Percentiles rank a stretch among this genome's conserved stretches.
phyloP scores from a whole-genome alignment of 2,888 invertebrate species.

The Lasioglossum vierecki region DNA sequence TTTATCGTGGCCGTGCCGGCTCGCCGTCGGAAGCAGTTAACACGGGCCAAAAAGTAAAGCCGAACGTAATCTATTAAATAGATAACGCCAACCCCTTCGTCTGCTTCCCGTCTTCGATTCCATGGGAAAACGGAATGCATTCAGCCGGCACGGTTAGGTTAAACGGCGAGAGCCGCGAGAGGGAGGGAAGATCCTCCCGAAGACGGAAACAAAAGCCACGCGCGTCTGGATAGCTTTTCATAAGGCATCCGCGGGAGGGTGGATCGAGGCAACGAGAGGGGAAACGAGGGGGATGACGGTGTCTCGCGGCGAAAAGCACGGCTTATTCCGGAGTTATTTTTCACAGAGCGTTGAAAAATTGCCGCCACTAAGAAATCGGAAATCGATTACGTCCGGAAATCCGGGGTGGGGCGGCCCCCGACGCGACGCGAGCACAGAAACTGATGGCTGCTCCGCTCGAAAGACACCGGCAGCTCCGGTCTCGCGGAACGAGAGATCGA shows the following conservation, averaged over 20 bases:
- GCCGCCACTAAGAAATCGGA: slow-evolving; percentile 79
- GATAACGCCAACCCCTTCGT: slow-evolving; percentile 63
- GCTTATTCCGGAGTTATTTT: slow-evolving; percentile 81
- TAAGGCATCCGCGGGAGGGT: neutral
- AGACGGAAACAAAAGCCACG: slow-evolving; percentile 21
- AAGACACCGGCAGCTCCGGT: slow-evolving; percentile 55
- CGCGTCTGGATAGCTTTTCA: slow-evolving; percentile 22
- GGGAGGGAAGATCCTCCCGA: neutral
- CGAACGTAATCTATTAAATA: slow-evolving; percentile 76
- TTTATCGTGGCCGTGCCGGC: slow-evolving; percentile 58
- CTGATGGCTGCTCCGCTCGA: slow-evolving; percentile 60
- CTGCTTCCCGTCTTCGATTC: neutral
- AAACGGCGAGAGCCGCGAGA: neutral
- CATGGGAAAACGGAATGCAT: slow-evolving; percentile 7
- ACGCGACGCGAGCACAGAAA: slow-evolving; percentile 56
- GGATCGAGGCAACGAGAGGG: neutral
- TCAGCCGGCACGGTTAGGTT: slow-evolving; percentile 18
- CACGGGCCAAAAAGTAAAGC: slow-evolving; percentile 70
- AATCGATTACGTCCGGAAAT: slow-evolving; percentile 78
- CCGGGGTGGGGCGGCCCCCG: slow-evolving; percentile 41
- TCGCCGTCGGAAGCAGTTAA: slow-evolving; percentile 69
- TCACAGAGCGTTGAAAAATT: slow-evolving; percentile 79
- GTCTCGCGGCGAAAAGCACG: slow-evolving; percentile 49
- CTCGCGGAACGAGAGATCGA: slow-evolving; percentile 57
- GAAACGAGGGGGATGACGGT: slow-evolving; percentile 14